A percentile compares a stretch with the other conserved stretches of the same genome.
phyloP scores from a whole-genome alignment of 2,797 vertebrate genomes.

The Lemur catta region DNA sequence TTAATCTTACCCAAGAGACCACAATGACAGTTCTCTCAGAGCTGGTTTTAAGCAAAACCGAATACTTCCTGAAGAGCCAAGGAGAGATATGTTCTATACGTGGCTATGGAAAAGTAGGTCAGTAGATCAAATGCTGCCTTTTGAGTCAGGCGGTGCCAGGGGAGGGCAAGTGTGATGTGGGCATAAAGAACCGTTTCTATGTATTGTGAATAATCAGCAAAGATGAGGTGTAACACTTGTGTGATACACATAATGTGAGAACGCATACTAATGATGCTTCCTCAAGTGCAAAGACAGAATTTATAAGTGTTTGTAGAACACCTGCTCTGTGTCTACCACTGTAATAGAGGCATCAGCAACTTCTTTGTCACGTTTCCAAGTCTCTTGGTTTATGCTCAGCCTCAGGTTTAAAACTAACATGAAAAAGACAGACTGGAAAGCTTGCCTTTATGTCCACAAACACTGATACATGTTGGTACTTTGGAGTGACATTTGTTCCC shows the following conservation, averaged over 20 bases:
- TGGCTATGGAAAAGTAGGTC: neutral
- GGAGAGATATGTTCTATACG: neutral
- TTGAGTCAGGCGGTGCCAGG: neutral
- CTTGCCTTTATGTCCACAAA: neutral
- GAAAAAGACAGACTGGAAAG: neutral
- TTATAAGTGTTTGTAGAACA: neutral
- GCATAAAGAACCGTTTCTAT: neutral
- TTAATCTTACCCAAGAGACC: constrained; percentile 64
- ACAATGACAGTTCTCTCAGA: constrained; percentile 36
- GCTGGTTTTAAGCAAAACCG: constrained; percentile 44
- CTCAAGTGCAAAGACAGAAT: neutral
- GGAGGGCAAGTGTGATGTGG: neutral
- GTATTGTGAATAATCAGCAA: neutral
- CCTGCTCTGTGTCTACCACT: neutral
- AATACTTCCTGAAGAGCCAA: neutral
- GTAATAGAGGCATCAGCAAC: no score
- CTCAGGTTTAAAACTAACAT: neutral
- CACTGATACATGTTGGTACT: neutral
- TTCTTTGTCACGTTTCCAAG: neutral
- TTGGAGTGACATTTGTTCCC: neutral
- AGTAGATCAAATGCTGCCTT: neutral
- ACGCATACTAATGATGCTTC: neutral
- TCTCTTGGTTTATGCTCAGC: neutral
- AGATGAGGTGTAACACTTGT: neutral
- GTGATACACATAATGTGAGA: neutral